Percentiles rank a stretch among this genome's conserved stretches.
These are phyloP conservation scores for Julus scanicus DNA, from an alignment of 2,888 invertebrate genomes.

Conservation along the genomic window DNA sequence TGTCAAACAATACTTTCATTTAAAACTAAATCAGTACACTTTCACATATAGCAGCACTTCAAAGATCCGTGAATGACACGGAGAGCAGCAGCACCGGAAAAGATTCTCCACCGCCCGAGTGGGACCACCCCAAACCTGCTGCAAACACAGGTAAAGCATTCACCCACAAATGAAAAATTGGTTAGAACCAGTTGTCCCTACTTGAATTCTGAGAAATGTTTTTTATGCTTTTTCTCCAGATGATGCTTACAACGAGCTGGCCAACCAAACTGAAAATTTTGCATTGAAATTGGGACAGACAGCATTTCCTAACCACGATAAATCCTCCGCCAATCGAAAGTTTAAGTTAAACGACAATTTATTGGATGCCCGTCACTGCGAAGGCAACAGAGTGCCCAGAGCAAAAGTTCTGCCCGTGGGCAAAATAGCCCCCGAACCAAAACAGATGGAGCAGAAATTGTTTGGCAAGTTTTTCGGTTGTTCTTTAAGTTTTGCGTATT, in stretches of 20 bases:
- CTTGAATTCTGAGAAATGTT: neutral
- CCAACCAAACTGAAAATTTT: conserved; percentile 58
- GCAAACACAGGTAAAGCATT: conserved; percentile 49
- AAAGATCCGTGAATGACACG: conserved; percentile 25
- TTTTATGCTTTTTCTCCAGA: conserved; percentile 49
- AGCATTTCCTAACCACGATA: neutral
- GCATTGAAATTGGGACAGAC: conserved; percentile 54
- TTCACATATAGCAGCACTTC: neutral
- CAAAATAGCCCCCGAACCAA: conserved; percentile 55
- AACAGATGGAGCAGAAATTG: conserved; percentile 42
- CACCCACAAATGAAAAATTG: neutral
- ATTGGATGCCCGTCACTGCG: neutral
- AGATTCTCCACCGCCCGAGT: conserved; percentile 56
- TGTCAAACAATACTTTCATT: neutral
- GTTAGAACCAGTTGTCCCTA: neutral
- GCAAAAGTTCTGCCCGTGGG: conserved; percentile 46
- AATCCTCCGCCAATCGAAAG: neutral
- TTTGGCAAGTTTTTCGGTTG: conserved; percentile 34
- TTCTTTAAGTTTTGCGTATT: neutral
- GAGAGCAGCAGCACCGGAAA: conserved; percentile 57
- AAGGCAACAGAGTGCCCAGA: conserved; percentile 32
- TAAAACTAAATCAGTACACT: neutral
- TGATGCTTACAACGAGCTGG: conserved; percentile 57
- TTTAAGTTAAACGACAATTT: conserved; percentile 38
- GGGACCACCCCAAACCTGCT: conserved; percentile 56